Base-by-base conservation (phyloP, 1,140 invertebrate genomes). In the Drosophila triauraria region DNA sequence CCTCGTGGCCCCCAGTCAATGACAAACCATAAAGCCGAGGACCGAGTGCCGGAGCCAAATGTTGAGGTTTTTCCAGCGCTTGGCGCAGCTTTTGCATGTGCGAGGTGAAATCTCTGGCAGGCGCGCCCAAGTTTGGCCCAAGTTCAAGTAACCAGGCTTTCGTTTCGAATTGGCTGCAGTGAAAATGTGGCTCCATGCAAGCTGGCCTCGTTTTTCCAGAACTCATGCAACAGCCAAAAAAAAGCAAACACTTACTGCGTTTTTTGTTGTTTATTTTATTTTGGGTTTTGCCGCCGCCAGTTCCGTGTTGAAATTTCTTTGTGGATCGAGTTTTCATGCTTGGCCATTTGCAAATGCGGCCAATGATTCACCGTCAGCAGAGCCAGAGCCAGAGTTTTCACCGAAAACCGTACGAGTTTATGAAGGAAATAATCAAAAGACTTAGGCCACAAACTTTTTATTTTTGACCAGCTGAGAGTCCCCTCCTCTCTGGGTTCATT, bases 401-500 rank as follows among this genome's bases (percentile, higher is more conserved):
- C 62, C 68, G 43, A 65, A 81, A 78, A 58, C 46, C 40, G 25
- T 63, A n/a, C 9, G 3, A 30, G 30, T 53, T 12, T 15, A 13
- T 25, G 6, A 15, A 42, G 12, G 23, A 57, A 77, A 56, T 42
- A 80, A 78, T 81, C 80, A 80, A 91, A 91, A 84, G 85, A 90
- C 90, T 91, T 83, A 76, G 74, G 79, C 61, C 77, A 88, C 79
- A 70, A 88, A 91, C 88, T 85, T 46, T 50, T 68, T 42, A 20
- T 40, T 30, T 30, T 23, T 62, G 43, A 58, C 56, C 67, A 76
- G 38, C 7, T 7, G 43, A 47, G 63, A 46, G 20, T 20, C 20
- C 20, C 20, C 20, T 20, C 0, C 20, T 20, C 20, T 20, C 20
- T 20, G 1, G 20, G 32, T 25, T 43, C 56, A 72, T 76, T 83